phyloP scores from a whole-genome alignment of 2,113 vertebrate genomes.

The Nycticorax nycticorax region DNA sequence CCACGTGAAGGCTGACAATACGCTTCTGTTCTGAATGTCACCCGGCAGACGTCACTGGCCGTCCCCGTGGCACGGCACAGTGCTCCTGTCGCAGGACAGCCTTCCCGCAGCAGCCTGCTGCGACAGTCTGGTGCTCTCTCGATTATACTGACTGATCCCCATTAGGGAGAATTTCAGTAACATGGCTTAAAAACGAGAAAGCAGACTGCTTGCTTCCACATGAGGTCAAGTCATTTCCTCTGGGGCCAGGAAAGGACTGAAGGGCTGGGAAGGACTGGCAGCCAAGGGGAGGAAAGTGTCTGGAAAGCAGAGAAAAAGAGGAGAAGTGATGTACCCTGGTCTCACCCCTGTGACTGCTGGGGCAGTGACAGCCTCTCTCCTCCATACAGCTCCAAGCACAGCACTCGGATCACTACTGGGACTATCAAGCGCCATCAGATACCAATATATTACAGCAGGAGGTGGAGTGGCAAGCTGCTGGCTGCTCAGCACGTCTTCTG shows the following conservation, averaged over 20 bases:
- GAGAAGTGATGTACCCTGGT: not conserved
- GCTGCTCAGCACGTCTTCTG: not conserved
- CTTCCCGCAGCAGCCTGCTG: not conserved
- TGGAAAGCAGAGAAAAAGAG: not conserved
- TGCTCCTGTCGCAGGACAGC: rapidly evolving
- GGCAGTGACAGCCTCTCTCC: not conserved
- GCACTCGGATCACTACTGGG: not conserved
- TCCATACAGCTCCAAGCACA: not conserved
- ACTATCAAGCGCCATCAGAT: not conserved
- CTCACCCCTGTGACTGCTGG: rapidly evolving
- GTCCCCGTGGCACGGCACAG: not conserved
- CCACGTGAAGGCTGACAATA: not conserved
- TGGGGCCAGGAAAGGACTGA: not conserved
- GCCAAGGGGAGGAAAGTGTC: not conserved
- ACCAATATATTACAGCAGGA: not conserved
- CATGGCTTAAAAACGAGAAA: not conserved
- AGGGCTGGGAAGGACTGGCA: not conserved
- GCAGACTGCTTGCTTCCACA: not conserved
- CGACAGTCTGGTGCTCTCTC: not conserved
- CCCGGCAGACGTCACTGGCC: rapidly evolving
- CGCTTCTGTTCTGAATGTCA: not conserved
- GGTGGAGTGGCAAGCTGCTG: not conserved
- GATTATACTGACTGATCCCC: not conserved
- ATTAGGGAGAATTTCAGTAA: not conserved
- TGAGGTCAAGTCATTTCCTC: not conserved